Evolutionary conservation across 2,888 invertebrate genomes (phyloP), one percentile per base, ranked within the genome.

Genomic region (Drosophila affinis): DNA sequence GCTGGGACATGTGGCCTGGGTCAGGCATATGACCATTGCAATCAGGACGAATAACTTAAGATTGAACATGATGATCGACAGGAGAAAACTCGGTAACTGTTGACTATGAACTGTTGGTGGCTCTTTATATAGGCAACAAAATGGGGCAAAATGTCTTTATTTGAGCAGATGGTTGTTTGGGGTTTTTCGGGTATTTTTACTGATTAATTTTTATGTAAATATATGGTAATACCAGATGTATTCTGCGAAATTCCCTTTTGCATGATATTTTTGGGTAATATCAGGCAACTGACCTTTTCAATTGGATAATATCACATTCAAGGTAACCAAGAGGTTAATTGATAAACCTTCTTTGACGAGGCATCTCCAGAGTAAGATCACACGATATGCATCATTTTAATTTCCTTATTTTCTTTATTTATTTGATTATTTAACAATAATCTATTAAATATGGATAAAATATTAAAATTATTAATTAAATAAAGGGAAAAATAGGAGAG

Each of bases 21-120:
- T 58, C 5, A 69, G 48, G 49, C 76, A 78, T 0, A 78, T 53
- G 45, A 72, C 48, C 0, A 77, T 56, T 14, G 72, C 64, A 9
- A 85, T 21, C 54, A 82, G 56, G 27, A 82, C 56, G 47, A 80
- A 53, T 14, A 80, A 18, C 51, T 80, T 82, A 3, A 77, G 12
- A 29, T 77, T 64, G 17, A 85, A 70, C 86, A 82, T 80, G 49
- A 3, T 3, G 32, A 51, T 46, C 9, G 34, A 3, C 1, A 3
- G 5, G 5, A 32, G 45, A n/a, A 3, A 27, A 27, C 18, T 29
- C 2, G 49, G 17, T 2, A 17, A 71, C 62, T 77, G 72, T 21
- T 17, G 6, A 21, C 7, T 3, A 17, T 46, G 12, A 1, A 18
- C 39, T 39, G 7, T 34, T 27, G 17, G 9, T 12, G 29, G 2